Percentiles rank a stretch among this genome's conserved stretches.
phyloP scores from a whole-genome alignment of 1,140 invertebrate species.

The Lasioglossum baleicum region DNA sequence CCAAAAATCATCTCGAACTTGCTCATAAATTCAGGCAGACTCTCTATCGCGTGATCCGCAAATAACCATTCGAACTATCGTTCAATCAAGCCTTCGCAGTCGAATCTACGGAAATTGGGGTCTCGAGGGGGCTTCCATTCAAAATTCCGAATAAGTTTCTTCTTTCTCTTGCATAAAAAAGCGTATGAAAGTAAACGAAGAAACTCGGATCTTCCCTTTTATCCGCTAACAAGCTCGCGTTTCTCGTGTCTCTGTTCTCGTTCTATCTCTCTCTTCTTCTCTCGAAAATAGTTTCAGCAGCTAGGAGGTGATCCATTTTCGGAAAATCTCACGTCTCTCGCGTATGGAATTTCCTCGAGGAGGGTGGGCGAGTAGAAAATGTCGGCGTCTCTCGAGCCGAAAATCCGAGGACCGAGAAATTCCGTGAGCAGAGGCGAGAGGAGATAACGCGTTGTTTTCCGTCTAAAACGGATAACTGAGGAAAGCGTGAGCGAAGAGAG shows the following conservation, averaged over 20 bases:
- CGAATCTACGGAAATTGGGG: no score
- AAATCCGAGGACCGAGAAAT: slow-evolving; percentile 23
- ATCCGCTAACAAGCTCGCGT: slow-evolving; percentile 2
- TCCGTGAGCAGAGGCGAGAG: neutral
- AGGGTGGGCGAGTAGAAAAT: neutral
- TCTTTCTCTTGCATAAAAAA: no score
- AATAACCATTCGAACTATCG: no score
- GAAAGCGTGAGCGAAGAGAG: neutral
- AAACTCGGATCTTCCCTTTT: neutral
- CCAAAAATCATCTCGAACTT: no score
- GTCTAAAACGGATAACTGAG: slow-evolving; percentile 51
- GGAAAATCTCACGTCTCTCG: neutral
- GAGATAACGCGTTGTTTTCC: slow-evolving; percentile 33
- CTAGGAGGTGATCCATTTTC: neutral
- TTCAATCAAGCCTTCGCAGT: no score
- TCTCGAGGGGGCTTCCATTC: no score
- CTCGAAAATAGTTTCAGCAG: neutral
- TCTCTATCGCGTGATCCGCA: no score
- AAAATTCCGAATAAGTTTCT: no score
- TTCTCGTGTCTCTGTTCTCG: no score
- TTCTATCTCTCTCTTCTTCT: no score
- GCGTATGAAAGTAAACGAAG: no score
- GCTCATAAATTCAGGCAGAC: no score
- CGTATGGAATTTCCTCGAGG: slow-evolving; percentile 10
- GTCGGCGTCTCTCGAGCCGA: neutral